Conservation (phyloP, 1,140 invertebrate species). For the Neodiprion pinetum region DNA sequence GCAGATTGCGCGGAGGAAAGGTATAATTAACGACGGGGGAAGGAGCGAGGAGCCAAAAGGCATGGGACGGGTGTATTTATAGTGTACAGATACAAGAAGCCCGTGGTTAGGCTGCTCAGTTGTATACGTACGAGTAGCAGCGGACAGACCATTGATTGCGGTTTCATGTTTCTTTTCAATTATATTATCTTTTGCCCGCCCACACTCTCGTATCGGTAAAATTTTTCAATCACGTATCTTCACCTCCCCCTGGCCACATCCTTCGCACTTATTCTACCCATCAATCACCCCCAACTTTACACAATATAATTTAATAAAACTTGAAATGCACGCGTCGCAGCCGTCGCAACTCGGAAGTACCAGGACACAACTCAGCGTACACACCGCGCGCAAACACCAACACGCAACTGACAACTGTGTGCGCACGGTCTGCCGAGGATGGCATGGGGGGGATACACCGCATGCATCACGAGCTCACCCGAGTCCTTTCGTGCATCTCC, state of each 20-base stretch:
- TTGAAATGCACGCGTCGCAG: too few relatives aligned
- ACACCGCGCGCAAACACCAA: too few relatives aligned
- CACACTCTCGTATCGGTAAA: constrained; percentile 47
- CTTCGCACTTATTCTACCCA: constrained; percentile 51
- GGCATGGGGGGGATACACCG: too few relatives aligned
- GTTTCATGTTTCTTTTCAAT: constrained; percentile 10
- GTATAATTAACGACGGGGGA: neutral
- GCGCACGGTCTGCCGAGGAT: too few relatives aligned
- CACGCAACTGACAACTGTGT: too few relatives aligned
- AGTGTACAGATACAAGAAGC: neutral
- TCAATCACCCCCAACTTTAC: constrained; percentile 11
- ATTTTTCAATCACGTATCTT: constrained; percentile 44
- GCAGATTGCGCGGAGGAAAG: neutral
- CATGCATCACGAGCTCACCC: too few relatives aligned
- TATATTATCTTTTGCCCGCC: neutral
- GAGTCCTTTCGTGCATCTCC: too few relatives aligned
- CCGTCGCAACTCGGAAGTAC: too few relatives aligned
- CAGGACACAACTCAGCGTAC: too few relatives aligned
- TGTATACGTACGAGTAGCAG: neutral
- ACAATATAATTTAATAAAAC: neutral
- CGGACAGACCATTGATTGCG: constrained; percentile 18
- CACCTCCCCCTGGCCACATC: constrained; percentile 56
- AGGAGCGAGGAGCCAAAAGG: neutral
- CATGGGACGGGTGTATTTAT: constrained; percentile 12
- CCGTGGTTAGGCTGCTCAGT: neutral